Conservation (phyloP, 2,888 invertebrate species). For the Pyrrhosoma nymphula region DNA sequence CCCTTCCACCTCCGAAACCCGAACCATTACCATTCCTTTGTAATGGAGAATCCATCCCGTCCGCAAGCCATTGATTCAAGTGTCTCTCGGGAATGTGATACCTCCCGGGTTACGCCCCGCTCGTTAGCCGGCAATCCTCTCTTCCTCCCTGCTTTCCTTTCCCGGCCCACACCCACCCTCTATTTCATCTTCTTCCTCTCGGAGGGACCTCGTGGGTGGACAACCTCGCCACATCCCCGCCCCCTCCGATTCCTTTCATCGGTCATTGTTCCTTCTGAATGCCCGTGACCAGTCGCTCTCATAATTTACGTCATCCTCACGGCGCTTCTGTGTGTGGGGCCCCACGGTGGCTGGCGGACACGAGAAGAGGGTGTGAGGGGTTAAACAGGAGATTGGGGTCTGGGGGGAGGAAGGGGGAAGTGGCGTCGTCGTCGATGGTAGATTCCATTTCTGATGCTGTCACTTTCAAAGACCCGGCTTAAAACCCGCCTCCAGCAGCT, state of each 20-base stretch:
- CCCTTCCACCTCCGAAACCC: not conserved
- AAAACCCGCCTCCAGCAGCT: constrained; percentile 44
- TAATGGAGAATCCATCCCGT: constrained; percentile 55
- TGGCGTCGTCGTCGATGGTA: constrained; percentile 41
- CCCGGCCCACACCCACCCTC: not conserved
- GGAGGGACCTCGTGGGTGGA: constrained; percentile 57
- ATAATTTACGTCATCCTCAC: constrained; percentile 64
- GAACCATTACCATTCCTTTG: constrained; percentile 42
- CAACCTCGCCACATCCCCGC: constrained; percentile 17
- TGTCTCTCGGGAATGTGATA: constrained; percentile 59
- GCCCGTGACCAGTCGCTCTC: constrained; percentile 53
- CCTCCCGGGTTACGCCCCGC: constrained; percentile 58
- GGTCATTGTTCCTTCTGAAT: constrained; percentile 47
- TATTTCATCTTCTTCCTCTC: constrained; percentile 54
- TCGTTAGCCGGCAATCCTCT: constrained; percentile 47
- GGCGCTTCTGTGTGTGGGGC: constrained; percentile 66
- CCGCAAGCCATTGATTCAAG: constrained; percentile 49
- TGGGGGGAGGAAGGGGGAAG: not conserved
- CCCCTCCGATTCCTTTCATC: constrained; percentile 40
- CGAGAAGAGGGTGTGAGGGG: not conserved
- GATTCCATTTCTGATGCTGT: constrained; percentile 67
- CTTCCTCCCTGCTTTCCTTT: not conserved
- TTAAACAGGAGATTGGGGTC: not conserved
- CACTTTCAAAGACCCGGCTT: constrained; percentile 44
- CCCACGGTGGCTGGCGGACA: constrained; percentile 14